Base-by-base conservation (phyloP, 2,113 vertebrate genomes). In the Caloenas nicobarica region DNA sequence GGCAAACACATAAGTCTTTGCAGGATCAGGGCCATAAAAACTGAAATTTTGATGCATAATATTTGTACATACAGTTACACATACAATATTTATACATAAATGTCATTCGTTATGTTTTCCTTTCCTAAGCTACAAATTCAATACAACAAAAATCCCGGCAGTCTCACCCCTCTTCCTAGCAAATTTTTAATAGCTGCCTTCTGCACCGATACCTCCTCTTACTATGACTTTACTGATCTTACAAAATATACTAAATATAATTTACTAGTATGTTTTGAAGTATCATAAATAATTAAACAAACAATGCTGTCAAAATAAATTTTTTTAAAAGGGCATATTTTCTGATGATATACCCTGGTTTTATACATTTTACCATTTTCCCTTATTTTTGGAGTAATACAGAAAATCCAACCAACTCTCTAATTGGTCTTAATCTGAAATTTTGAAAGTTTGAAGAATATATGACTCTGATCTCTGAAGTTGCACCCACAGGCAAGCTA, bases 121-220 rank as follows among this genome's bases (percentile, higher is more conserved):
- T 46, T 91, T 83, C 50, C 62, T 89, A 78, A 88, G 36, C 62
- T 66, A 70, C 54, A 90, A 65, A 65, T 74, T 77, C 54, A 86
- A 58, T 46, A 29, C 31, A 81, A 77, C 24, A 93, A 58, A 93
- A 91, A 77, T 81, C 62, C 62, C 78, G 85, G 31, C 65, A 93
- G 56, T 72, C 62, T 92, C 34, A 62, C 69, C 68, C 91, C 81
- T 82, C 56, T 92, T 85, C 66, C 51, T 23, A 64, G 66, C 28
- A 95, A 89, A 74, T 54, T 86, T 94, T 89, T 83, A 94, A 88
- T 70, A 94, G 73, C 44, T 96, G 81, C 64, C 34, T 94, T 87
- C 79, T 88, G 62, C 58, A 86, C 42, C 64, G 88, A 86, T 88
- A 70, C 26, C 11, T 89, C n/a, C 36, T 76, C 46, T 88, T 80